A percentile compares a stretch with the other conserved stretches of the same genome.
phyloP scores from a whole-genome alignment of 2,888 invertebrate species.

The Dermolepida albohirtum region DNA sequence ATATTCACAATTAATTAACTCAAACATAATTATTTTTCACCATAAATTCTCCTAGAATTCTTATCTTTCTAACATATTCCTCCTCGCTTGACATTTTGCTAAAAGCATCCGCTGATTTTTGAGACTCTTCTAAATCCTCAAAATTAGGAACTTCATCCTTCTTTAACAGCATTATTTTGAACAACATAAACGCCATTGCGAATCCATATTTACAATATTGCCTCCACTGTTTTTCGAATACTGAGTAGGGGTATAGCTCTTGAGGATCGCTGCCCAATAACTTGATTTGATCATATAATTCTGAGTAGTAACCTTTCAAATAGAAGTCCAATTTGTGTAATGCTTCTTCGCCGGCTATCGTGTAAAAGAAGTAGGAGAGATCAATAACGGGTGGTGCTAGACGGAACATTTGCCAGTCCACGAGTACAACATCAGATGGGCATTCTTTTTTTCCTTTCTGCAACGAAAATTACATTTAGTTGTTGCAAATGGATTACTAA shows the following conservation, averaged over 20 bases:
- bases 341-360: not conserved
- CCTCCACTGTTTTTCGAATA: conserved; percentile 26
- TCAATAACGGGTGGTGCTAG: not conserved
- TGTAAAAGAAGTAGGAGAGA: conserved; percentile 23
- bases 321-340: conserved; percentile 13
- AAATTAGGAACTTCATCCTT: conserved; percentile 12
- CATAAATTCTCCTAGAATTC: conserved; percentile 7
- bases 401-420: conserved; percentile 11
- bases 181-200: conserved; percentile 10
- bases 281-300: not conserved
- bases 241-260: conserved; percentile 9
- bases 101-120: too few relatives aligned
- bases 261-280: conserved; percentile 3
- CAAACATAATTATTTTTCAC: conserved; percentile 9
- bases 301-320: not conserved
- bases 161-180: conserved; percentile 9
- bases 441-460: conserved; percentile 33
- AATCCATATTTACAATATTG: conserved; percentile 13
- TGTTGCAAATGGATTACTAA: too few relatives aligned
- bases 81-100: conserved; percentile 1
- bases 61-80: conserved; percentile 11
- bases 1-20: not conserved
- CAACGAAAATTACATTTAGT: not conserved
- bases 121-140: not conserved
- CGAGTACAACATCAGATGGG: conserved; percentile 9